Evolutionary conservation across 2,113 vertebrate species (phyloP).

Genomic region (Nothobranchius kuhntae): DNA sequence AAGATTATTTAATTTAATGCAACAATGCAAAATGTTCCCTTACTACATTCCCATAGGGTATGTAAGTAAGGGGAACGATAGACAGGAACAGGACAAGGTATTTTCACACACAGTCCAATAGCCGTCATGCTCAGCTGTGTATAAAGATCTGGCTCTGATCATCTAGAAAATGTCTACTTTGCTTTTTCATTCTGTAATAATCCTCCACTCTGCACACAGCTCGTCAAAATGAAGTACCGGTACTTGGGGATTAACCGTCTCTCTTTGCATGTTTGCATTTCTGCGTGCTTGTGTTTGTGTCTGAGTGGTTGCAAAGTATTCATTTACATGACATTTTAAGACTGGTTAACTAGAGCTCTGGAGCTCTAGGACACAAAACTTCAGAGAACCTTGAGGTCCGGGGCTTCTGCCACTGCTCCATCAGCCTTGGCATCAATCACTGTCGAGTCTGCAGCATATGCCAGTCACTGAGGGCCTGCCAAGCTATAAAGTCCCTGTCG

Average conservation of each 20-base stretch:
- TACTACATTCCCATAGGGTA: no score
- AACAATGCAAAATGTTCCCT: not conserved
- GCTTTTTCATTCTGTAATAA: conserved; percentile 33
- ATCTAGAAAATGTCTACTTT: conserved; percentile 32
- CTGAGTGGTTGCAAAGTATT: conserved; percentile 16
- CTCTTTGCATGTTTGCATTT: conserved; percentile 8
- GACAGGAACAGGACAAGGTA: conserved; percentile 17
- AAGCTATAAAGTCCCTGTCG: conserved; percentile 41
- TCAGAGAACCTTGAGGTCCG: conserved; percentile 37
- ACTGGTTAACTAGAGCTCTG: conserved; percentile 32
- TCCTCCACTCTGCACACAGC: conserved; percentile 10
- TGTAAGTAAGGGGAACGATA: conserved; percentile 6
- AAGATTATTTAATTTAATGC: not conserved
- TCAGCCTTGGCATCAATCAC: conserved; percentile 57
- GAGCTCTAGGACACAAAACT: conserved; percentile 32
- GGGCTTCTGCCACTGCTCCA: conserved; percentile 34
- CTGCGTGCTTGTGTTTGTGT: conserved; percentile 6
- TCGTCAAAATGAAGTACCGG: conserved; percentile 8
- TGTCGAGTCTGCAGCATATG: conserved; percentile 8
- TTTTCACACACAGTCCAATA: conserved; percentile 12
- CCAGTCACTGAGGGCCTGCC: conserved; percentile 30
- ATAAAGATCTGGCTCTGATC: conserved; percentile 33
- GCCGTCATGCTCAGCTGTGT: conserved; percentile 36
- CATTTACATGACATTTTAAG: conserved; percentile 25
- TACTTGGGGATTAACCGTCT: conserved; percentile 1